Conservation (phyloP, 2,888 invertebrate genomes). For the Trissolcus japonicus region DNA sequence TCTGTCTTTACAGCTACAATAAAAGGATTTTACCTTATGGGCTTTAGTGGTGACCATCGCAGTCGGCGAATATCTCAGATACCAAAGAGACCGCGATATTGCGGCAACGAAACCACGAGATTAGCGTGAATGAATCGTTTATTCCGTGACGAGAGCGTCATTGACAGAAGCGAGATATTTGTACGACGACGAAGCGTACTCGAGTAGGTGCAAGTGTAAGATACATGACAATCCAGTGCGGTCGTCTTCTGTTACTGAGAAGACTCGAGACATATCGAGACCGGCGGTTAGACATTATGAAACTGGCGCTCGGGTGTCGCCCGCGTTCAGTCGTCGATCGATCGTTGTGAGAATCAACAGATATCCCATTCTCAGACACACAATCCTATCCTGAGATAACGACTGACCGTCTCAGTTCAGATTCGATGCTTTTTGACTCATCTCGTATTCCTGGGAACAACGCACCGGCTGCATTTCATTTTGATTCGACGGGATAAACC, state of each 20-base stretch:
- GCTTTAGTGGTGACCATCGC: no score
- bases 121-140: slow-evolving; percentile 30
- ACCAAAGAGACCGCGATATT: slow-evolving; percentile 3
- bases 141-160: slow-evolving; percentile 11
- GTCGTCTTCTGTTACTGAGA: slow-evolving; percentile 54
- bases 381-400: slow-evolving; percentile 32
- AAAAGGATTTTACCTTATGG: no score
- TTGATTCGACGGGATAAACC: slow-evolving; percentile 34
- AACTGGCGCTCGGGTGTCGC: slow-evolving; percentile 32
- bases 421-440: slow-evolving; percentile 45
- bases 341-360: slow-evolving; percentile 56
- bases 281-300: slow-evolving; percentile 43
- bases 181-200: slow-evolving; percentile 13
- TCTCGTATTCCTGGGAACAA: slow-evolving; percentile 52
- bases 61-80: not conserved
- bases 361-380: slow-evolving; percentile 55
- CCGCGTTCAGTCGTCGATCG: slow-evolving; percentile 39
- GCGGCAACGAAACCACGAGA: slow-evolving; percentile 19
- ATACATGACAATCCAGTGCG: slow-evolving; percentile 37
- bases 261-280: slow-evolving; percentile 21
- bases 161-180: not conserved
- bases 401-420: slow-evolving; percentile 24
- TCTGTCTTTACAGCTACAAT: no score
- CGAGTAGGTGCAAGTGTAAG: slow-evolving; percentile 16
- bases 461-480: slow-evolving; percentile 41